phyloP scores from a whole-genome alignment of 2,888 invertebrate species.

The Orthosia gracilis region DNA sequence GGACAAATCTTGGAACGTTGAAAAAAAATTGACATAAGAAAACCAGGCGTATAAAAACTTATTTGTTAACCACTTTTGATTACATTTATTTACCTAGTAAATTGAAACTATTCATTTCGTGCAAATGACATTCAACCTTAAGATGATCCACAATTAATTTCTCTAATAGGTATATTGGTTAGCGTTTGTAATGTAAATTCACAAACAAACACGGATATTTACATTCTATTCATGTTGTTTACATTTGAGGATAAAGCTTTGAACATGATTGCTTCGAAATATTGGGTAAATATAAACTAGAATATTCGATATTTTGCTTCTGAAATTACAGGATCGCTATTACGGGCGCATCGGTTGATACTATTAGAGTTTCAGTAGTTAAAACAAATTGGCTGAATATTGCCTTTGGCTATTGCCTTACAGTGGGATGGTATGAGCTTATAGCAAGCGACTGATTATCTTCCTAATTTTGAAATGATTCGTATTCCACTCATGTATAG shows the following conservation, averaged over 20 bases:
- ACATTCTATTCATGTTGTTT: slow-evolving; percentile 20
- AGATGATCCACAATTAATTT: not conserved
- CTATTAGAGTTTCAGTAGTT: slow-evolving; percentile 18
- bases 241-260: slow-evolving; percentile 26
- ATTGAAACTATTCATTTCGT: too few relatives aligned
- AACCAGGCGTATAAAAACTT: too few relatives aligned
- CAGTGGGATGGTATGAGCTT: not conserved
- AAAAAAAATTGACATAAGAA: too few relatives aligned
- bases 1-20: too few relatives aligned
- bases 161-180: not conserved
- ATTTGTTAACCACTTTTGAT: too few relatives aligned
- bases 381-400: slow-evolving; percentile 17
- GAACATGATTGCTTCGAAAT: slow-evolving; percentile 29
- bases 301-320: slow-evolving; percentile 33
- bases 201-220: not conserved
- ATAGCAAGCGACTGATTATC: not conserved
- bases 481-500: too few relatives aligned
- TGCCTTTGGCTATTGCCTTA: not conserved
- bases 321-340: slow-evolving; percentile 4
- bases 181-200: slow-evolving; percentile 3
- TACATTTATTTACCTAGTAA: too few relatives aligned
- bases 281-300: slow-evolving; percentile 31
- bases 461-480: not conserved
- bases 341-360: not conserved
- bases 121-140: not conserved